Evolutionary conservation across 2,888 invertebrate genomes (phyloP).

Genomic region (Leptopilina myrica): DNA sequence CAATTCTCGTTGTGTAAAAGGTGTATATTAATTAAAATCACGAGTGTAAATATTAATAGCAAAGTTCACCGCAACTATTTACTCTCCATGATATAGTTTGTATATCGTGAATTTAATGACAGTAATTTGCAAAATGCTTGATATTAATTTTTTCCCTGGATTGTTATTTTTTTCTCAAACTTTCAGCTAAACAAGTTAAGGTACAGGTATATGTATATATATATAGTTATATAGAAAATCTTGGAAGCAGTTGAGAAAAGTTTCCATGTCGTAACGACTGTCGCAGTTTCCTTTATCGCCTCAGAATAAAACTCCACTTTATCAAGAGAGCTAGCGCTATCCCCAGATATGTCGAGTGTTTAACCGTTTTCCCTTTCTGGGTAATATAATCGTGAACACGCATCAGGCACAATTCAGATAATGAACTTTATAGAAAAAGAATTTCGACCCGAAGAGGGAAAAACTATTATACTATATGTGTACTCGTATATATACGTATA

Average conservation of each 20-base stretch:
- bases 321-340: conserved; percentile 11
- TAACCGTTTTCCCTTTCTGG: conserved; percentile 15
- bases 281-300: conserved; percentile 22
- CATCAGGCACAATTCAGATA: conserved; percentile 20
- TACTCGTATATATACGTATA: too few species aligned
- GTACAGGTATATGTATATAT: neutral
- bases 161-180: neutral
- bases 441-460: neutral
- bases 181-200: neutral
- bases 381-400: neutral
- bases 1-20: too few species aligned
- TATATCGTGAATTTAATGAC: neutral
- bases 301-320: conserved; percentile 33
- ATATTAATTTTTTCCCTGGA: neutral
- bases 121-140: neutral
- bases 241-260: conserved; percentile 11
- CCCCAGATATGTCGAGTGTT: neutral
- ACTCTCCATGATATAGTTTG: neutral
- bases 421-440: conserved; percentile 15
- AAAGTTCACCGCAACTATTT: neutral
- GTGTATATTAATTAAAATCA: too few species aligned
- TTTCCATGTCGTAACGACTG: conserved; percentile 31
- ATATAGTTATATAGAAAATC: neutral
- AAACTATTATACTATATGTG: neutral
- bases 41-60: too few species aligned